These are phyloP conservation scores for Rhea pennata DNA, from an alignment of 2,113 vertebrate species.

Conservation along the genomic window DNA sequence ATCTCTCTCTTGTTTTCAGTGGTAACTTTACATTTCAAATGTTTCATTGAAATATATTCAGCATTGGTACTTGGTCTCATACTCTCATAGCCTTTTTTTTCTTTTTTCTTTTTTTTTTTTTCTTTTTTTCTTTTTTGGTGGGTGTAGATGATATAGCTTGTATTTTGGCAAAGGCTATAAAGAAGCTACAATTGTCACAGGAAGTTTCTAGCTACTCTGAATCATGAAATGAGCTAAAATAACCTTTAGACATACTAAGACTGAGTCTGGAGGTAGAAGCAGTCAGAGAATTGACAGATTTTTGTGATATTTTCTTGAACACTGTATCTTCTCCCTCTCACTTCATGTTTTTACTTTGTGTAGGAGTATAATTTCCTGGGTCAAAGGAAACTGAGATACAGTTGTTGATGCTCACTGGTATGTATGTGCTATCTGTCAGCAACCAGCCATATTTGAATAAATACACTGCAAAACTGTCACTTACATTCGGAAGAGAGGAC, in stretches of 20 bases:
- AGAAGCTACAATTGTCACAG: background rate
- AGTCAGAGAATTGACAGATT: background rate
- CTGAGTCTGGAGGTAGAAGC: background rate
- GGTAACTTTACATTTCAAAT: background rate
- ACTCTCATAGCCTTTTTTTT: background rate
- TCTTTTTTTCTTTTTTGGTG: too few relatives aligned
- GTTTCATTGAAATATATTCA: too few relatives aligned
- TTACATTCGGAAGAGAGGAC: background rate
- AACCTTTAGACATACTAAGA: background rate
- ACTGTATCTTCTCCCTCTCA: background rate
- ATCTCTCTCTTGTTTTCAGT: background rate
- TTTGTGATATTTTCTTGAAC: background rate
- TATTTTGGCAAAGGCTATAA: background rate
- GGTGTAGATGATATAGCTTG: background rate
- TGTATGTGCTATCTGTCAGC: background rate
- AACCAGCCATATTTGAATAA: background rate
- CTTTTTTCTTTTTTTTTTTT: too few relatives aligned
- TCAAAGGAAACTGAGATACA: background rate
- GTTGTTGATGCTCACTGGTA: background rate
- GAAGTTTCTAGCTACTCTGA: background rate
- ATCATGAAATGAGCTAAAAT: background rate
- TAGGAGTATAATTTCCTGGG: background rate
- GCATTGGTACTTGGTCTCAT: too few relatives aligned
- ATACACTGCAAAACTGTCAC: background rate
- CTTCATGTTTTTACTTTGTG: background rate